Evolutionary conservation across 2,797 vertebrate genomes (phyloP), one percentile per base, ranked within the genome.

Genomic region (Sylvilagus floridanus): DNA sequence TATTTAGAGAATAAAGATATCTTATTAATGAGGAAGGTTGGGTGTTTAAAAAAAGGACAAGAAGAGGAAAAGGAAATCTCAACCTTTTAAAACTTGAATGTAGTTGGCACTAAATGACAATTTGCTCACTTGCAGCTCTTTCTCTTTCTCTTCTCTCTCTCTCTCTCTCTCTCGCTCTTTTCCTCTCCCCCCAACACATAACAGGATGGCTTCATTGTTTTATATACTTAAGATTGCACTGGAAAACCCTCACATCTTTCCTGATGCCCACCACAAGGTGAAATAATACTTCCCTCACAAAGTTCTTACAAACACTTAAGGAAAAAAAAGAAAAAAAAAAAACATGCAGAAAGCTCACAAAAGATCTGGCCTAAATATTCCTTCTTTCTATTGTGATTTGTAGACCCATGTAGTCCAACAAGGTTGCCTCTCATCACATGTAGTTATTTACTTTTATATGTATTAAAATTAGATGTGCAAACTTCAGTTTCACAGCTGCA

Each of bases 1-100:
- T 99, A 99, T 99, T 99, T 99, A 98, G 98, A 98, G 98, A 98
- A 98, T 99, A 98, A 98, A 98, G 98, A 97, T 98, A 98, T 98
- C 97, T 97, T 97, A 98, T 96, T 98, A 98, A 99, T 98, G 98
- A 99, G 99, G 98, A 97, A 97, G 95, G 95, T 94, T 98, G 97
- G 95, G 96, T 98, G 91, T 94, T 94, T 90, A 21, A 77, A 84
- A 96, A 82, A 68, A 62, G 60, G 10, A 42, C 71, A 94, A 94
- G 96, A 89, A 97, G 95, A 97, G 88, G 95, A 96, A 98, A 98
- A 97, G 97, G 96, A 98, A 98, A 98, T 98, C 97, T 98, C 98
- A 98, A 94, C 98, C 97, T 98, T 98, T 97, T 98, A 98, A 98
- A 98, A 98, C 98, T 98, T 98, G 30, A 88, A 95, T 90, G 96